These are phyloP conservation scores for Porites divaricata DNA, from an alignment of 92 coral and sea anemone genomes.

Conservation along the genomic window DNA sequence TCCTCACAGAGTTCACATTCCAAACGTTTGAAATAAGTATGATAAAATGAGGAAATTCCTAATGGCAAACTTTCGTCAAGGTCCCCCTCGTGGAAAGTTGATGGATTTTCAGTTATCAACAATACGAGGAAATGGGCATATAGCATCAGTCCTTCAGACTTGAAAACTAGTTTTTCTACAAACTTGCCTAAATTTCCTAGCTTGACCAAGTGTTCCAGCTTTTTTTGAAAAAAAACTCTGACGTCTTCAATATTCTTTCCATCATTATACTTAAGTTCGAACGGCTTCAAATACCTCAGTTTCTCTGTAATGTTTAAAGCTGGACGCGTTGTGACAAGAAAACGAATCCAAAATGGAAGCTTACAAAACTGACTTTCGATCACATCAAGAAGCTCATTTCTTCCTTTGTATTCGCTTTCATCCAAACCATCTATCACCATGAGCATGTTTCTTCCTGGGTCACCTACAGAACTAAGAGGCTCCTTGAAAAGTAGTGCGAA, in stretches of 20 bases:
- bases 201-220: not conserved
- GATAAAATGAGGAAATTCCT: slow-evolving; percentile 4
- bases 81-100: not conserved
- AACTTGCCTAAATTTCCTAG: not conserved
- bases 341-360: slow-evolving; percentile 60
- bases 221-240: not conserved
- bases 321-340: slow-evolving; percentile 65
- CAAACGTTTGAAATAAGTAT: not conserved
- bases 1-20: not conserved
- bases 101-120: not conserved
- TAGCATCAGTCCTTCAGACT: slow-evolving; percentile 43
- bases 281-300: slow-evolving; percentile 24
- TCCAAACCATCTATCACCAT: slow-evolving; percentile 69
- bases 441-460: slow-evolving; percentile 46
- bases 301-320: slow-evolving; percentile 32
- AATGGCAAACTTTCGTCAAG: not conserved
- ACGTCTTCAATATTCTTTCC: slow-evolving; percentile 42
- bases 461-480: slow-evolving; percentile 43
- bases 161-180: slow-evolving; percentile 2
- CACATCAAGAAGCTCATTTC: slow-evolving; percentile 50
- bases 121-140: not conserved
- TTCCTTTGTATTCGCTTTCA: slow-evolving; percentile 57
- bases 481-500: slow-evolving; percentile 60
- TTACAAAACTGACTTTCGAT: slow-evolving; percentile 43
- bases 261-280: slow-evolving; percentile 28